These are phyloP conservation scores for Tanypteryx hageni DNA, from an alignment of 2,888 invertebrate genomes.

Conservation along the genomic window DNA sequence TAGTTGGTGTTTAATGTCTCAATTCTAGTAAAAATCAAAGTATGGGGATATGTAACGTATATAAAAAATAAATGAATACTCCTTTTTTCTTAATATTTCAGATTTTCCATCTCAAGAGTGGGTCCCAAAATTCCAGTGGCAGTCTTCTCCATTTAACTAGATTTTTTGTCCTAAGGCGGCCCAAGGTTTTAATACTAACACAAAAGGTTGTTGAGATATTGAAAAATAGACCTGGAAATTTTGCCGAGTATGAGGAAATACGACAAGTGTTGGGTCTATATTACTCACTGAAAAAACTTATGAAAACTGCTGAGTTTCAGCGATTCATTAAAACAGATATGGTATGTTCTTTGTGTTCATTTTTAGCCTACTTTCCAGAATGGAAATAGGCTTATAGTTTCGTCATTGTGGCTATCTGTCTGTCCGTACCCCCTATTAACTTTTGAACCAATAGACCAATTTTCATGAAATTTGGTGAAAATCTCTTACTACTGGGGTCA, in stretches of 20 bases:
- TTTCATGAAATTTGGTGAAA: no score
- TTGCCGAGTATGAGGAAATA: conserved; percentile 77
- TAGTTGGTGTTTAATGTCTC: no score
- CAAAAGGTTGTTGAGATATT: conserved; percentile 78
- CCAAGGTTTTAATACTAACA: conserved; percentile 77
- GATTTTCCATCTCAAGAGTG: conserved; percentile 77
- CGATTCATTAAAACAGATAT: conserved; percentile 77
- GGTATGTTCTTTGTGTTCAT: conserved; percentile 72
- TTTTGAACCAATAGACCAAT: no score
- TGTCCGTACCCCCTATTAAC: no score
- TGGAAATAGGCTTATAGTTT: no score
- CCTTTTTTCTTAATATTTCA: conserved; percentile 12
- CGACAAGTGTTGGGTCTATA: conserved; percentile 75
- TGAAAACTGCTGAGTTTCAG: conserved; percentile 77
- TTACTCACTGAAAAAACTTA: conserved; percentile 76
- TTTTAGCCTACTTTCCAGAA: no score
- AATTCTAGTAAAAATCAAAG: no score
- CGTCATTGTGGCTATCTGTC: no score
- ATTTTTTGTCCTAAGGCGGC: conserved; percentile 80
- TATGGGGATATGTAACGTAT: no score
- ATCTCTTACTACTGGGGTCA: no score
- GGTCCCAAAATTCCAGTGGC: conserved; percentile 74
- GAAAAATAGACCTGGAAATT: conserved; percentile 77
- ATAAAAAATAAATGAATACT: no score
- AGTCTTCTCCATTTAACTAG: conserved; percentile 80